These are phyloP conservation scores for human DNA, from an alignment of 2,113 vertebrate species.

Conservation along the genomic window GRCh38 chr1:177142501-177143000, in stretches of 20 bases:
- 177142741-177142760: background rate
- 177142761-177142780: background rate
- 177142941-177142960: slow-evolving; percentile 58
- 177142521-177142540: background rate
- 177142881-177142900: background rate
- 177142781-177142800: background rate
- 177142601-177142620: background rate
- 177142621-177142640: background rate
- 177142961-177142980: slow-evolving; percentile 40
- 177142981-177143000: slow-evolving; percentile 59
- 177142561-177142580: background rate
- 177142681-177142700: background rate
- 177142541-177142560: background rate
- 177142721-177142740: background rate
- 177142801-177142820: background rate
- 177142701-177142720: background rate
- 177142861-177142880: background rate
- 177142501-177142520: background rate
- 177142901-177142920: background rate
- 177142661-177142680: background rate
- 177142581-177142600: background rate
- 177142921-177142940: slow-evolving; percentile 39
- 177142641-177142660: background rate
- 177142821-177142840: background rate
- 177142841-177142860: background rate